phyloP scores from a whole-genome alignment of 2,888 invertebrate species.

The Agrenia bidenticulata region DNA sequence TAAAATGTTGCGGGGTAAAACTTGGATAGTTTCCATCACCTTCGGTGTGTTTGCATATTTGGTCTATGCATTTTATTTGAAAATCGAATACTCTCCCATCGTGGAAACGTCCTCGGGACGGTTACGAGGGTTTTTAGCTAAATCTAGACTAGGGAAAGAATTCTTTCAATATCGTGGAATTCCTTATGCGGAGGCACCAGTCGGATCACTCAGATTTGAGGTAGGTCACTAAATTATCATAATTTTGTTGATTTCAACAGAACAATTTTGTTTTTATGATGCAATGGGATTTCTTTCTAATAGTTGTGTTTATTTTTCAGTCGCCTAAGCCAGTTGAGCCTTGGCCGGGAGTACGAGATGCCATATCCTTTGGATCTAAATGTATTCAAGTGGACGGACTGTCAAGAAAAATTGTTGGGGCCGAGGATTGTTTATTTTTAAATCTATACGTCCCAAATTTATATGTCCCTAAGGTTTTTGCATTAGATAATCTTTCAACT shows the following conservation, averaged over 20 bases:
- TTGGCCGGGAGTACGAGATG: slow-evolving; percentile 38
- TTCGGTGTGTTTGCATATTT: not conserved
- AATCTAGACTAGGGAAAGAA: slow-evolving; percentile 25
- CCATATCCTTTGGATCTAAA: slow-evolving; percentile 32
- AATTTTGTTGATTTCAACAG: not conserved
- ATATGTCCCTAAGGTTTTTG: too few species aligned
- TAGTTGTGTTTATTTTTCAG: slow-evolving; percentile 17
- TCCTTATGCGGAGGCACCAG: slow-evolving; percentile 22
- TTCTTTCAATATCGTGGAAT: slow-evolving; percentile 34
- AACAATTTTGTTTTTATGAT: not conserved
- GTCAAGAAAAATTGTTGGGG: slow-evolving; percentile 28
- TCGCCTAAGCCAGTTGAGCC: slow-evolving; percentile 31
- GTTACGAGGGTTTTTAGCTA: slow-evolving; percentile 24
- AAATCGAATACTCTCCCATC: slow-evolving; percentile 23
- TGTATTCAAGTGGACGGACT: slow-evolving; percentile 46
- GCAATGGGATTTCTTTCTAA: too few species aligned
- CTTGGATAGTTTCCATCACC: too few species aligned
- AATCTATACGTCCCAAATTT: slow-evolving; percentile 44
- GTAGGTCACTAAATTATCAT: slow-evolving; percentile 15
- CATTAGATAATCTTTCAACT: too few species aligned
- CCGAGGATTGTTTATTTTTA: slow-evolving; percentile 44
- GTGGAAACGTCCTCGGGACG: slow-evolving; percentile 23
- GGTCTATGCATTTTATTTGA: not conserved
- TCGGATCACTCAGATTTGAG: slow-evolving; percentile 27
- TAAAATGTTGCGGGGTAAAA: too few species aligned